Percentiles rank a stretch among this genome's conserved stretches.
Conservation (phyloP, 2,888 invertebrate species). For the Salticus scenicus region DNA sequence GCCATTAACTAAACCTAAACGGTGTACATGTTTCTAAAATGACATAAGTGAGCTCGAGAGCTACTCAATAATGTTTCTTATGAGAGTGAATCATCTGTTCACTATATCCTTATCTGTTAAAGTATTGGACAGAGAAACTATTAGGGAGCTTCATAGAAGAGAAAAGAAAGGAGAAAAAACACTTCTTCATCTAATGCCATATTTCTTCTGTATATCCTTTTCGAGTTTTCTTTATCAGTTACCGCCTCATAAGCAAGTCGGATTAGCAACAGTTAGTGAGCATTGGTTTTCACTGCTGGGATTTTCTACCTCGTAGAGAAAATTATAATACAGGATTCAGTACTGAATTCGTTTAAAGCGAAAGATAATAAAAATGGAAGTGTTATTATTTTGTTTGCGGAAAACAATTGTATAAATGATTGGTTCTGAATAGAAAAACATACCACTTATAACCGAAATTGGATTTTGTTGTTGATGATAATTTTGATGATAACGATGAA, state of each 20-base stretch:
- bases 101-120: slow-evolving; percentile 36
- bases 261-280: background rate
- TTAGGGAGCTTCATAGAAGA: background rate
- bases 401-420: background rate
- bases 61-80: too few species aligned
- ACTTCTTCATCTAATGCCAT: background rate
- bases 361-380: too few species aligned
- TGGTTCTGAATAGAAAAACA: too few species aligned
- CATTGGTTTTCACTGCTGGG: background rate
- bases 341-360: too few species aligned
- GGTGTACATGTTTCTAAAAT: too few species aligned
- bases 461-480: too few species aligned
- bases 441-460: too few species aligned
- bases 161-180: background rate
- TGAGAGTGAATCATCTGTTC: slow-evolving; percentile 21
- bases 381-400: background rate
- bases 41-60: too few species aligned
- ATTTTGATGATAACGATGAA: too few species aligned
- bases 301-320: background rate
- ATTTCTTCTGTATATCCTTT: background rate
- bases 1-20: too few species aligned
- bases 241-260: background rate
- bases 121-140: background rate
- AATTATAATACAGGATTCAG: background rate
- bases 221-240: background rate